phyloP scores from a whole-genome alignment of 2,888 invertebrate genomes.

The Melitaea athalia region DNA sequence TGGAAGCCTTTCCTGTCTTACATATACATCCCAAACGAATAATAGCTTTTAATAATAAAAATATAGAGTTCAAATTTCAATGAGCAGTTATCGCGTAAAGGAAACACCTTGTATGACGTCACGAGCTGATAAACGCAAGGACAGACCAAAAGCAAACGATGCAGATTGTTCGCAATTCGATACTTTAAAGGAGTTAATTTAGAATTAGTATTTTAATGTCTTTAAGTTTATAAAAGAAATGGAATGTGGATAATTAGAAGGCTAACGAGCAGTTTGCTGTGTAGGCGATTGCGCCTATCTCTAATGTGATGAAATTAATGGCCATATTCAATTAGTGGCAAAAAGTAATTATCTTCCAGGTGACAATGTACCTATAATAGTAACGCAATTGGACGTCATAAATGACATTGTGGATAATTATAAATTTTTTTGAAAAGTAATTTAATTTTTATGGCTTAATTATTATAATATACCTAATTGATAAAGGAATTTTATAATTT shows the following conservation, averaged over 20 bases:
- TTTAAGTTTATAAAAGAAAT: slow-evolving; percentile 17
- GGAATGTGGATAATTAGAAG: neutral
- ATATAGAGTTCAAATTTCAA: neutral
- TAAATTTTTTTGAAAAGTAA: neutral
- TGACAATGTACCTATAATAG: neutral
- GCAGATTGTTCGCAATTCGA: slow-evolving; percentile 32
- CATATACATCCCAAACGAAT: slow-evolving; percentile 14
- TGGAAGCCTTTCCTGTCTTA: slow-evolving; percentile 35
- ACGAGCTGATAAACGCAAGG: slow-evolving; percentile 27
- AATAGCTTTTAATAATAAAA: slow-evolving; percentile 3
- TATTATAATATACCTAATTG: too few species aligned
- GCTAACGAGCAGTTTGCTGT: neutral
- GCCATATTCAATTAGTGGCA: neutral
- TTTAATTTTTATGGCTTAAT: too few species aligned
- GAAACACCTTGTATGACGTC: slow-evolving; percentile 38
- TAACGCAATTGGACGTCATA: neutral
- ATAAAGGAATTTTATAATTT: too few species aligned
- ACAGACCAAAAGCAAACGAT: slow-evolving; percentile 31
- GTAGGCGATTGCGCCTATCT: neutral
- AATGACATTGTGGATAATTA: neutral
- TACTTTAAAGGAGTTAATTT: slow-evolving; percentile 24
- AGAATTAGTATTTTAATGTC: slow-evolving; percentile 26
- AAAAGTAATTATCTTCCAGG: neutral
- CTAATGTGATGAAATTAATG: neutral
- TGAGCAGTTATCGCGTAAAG: slow-evolving; percentile 8